phyloP scores from a whole-genome alignment of 2,888 invertebrate species.

The Coleophora deauratella region DNA sequence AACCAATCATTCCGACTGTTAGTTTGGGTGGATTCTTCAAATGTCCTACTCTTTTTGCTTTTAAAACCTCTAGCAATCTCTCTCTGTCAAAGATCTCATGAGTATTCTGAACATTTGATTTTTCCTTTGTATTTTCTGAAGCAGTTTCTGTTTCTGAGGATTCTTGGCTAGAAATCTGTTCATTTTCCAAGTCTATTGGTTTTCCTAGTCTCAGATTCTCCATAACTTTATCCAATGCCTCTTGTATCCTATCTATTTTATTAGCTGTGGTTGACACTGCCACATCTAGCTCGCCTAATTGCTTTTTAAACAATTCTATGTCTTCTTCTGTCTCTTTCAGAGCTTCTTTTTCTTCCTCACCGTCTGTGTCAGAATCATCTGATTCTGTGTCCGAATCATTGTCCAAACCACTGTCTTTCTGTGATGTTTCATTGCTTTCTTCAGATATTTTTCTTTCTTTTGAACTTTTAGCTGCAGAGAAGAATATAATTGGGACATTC shows the following conservation, averaged over 20 bases:
- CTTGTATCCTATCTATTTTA: slow-evolving; percentile 70
- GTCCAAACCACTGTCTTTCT: slow-evolving; percentile 16
- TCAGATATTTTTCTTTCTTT: slow-evolving; percentile 62
- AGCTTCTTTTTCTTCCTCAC: slow-evolving; percentile 33
- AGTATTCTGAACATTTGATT: slow-evolving; percentile 56
- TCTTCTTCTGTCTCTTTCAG: slow-evolving; percentile 46
- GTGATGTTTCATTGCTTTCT: slow-evolving; percentile 28
- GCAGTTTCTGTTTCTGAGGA: neutral
- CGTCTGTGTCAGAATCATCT: slow-evolving; percentile 33
- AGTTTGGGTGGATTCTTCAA: slow-evolving; percentile 71
- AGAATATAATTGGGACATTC: slow-evolving; percentile 87
- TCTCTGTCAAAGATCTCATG: slow-evolving; percentile 77
- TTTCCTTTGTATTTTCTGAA: slow-evolving; percentile 6
- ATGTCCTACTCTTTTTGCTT: slow-evolving; percentile 58
- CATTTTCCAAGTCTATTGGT: slow-evolving; percentile 37
- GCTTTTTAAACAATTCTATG: slow-evolving; percentile 63
- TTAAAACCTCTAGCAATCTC: slow-evolving; percentile 82
- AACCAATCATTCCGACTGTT: slow-evolving; percentile 96
- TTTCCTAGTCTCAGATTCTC: slow-evolving; percentile 50
- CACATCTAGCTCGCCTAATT: slow-evolving; percentile 63
- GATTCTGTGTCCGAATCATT: slow-evolving; percentile 45
- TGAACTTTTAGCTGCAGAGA: slow-evolving; percentile 85
- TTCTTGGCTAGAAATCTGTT: slow-evolving; percentile 7
- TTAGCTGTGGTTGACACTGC: slow-evolving; percentile 72
- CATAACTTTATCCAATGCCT: slow-evolving; percentile 56